Percentiles rank a stretch among this genome's conserved stretches.
Evolutionary conservation across 2,888 invertebrate species (phyloP).

Genomic region (Orgyia antiqua): DNA sequence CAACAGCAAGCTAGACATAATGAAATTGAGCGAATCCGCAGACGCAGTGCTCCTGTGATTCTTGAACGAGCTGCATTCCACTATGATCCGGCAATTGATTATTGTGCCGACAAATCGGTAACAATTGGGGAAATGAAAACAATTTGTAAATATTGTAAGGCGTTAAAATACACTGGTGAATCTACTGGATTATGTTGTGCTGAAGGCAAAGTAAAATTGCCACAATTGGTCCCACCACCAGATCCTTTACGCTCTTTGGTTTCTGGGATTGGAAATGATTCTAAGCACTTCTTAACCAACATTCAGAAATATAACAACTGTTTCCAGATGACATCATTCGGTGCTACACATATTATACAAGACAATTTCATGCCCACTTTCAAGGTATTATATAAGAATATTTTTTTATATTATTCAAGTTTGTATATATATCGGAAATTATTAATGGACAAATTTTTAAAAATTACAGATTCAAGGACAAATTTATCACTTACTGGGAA

Average conservation of each 20-base stretch:
- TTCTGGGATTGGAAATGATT: slow-evolving; percentile 24
- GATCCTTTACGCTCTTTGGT: slow-evolving; percentile 23
- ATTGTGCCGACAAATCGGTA: slow-evolving; percentile 17
- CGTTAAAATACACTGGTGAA: slow-evolving; percentile 14
- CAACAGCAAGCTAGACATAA: slow-evolving; percentile 24
- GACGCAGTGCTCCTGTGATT: slow-evolving; percentile 23
- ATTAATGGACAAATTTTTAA: slow-evolving; percentile 8
- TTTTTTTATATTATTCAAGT: background rate
- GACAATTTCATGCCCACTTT: slow-evolving; percentile 28
- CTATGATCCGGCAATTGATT: slow-evolving; percentile 21
- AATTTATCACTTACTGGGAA: slow-evolving; percentile 20
- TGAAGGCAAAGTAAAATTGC: slow-evolving; percentile 25
- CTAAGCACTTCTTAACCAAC: slow-evolving; percentile 27
- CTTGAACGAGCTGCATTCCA: slow-evolving; percentile 19
- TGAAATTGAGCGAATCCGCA: slow-evolving; percentile 24
- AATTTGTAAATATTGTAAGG: slow-evolving; percentile 13
- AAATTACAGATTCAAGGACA: slow-evolving; percentile 20
- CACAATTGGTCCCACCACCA: slow-evolving; percentile 19
- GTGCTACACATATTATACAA: slow-evolving; percentile 23
- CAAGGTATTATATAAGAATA: slow-evolving; percentile 9
- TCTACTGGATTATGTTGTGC: slow-evolving; percentile 17
- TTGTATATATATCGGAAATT: background rate
- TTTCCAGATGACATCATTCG: slow-evolving; percentile 36
- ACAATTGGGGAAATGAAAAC: slow-evolving; percentile 13
- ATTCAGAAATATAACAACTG: slow-evolving; percentile 31